Evolutionary conservation across 2,797 vertebrate species (phyloP).

Genomic region (Anableps anableps): DNA sequence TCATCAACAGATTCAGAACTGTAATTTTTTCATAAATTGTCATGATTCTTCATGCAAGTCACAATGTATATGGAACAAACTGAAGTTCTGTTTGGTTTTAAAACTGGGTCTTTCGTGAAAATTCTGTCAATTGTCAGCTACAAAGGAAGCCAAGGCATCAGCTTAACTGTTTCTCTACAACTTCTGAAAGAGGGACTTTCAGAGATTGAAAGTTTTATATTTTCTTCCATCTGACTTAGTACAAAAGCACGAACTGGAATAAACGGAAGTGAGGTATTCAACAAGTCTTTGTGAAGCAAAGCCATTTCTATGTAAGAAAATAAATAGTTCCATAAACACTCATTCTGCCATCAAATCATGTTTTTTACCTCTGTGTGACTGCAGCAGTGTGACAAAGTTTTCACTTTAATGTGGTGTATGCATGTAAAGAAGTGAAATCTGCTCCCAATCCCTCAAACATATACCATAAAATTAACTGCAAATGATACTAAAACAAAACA

Average conservation of each 20-base stretch:
- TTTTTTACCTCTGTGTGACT: slow-evolving; percentile 38
- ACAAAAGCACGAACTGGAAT: background rate
- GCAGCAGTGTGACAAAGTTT: slow-evolving; percentile 21
- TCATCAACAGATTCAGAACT: too few relatives aligned
- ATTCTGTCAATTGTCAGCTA: background rate
- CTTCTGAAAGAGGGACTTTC: background rate
- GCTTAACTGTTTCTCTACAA: background rate
- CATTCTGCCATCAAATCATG: slow-evolving; percentile 7
- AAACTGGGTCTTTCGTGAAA: background rate
- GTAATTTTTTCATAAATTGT: background rate
- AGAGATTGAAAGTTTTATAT: background rate
- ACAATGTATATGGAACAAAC: background rate
- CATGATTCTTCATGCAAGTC: background rate
- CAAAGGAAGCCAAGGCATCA: background rate
- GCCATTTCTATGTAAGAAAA: slow-evolving; percentile 36
- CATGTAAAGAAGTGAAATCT: slow-evolving; percentile 23
- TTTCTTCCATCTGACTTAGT: background rate
- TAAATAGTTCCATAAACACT: slow-evolving; percentile 7
- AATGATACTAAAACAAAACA: slow-evolving; percentile 17
- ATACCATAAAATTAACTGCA: slow-evolving; percentile 31
- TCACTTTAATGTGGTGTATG: slow-evolving; percentile 47
- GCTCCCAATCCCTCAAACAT: slow-evolving; percentile 9
- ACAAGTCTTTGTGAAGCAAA: slow-evolving; percentile 27
- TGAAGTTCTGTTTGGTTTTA: background rate
- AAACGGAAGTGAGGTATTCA: background rate